Evolutionary conservation across 1,140 invertebrate genomes (phyloP), one percentile per base, ranked within the genome.

Genomic region (Aphidius gifuensis): DNA sequence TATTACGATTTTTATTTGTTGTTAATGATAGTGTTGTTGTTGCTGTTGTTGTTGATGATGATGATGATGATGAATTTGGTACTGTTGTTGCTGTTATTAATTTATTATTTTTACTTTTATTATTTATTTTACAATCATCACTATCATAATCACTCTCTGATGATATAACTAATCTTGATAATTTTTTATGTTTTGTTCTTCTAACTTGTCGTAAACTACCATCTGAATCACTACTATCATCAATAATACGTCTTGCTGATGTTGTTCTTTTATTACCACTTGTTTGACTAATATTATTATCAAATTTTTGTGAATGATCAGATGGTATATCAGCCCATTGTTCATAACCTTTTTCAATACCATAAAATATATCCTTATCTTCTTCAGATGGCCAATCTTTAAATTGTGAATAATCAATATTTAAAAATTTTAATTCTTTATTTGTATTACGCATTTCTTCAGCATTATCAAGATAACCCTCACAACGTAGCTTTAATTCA

Each of bases 381-480:
- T 83, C 81, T 23, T 81, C 77, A 23, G 78, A 80, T 4, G 85
- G 84, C 70, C 82, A 83, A 70, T 84, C 80, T 64, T 84, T 83
- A 66, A 87, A 88, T 65, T 85, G 84, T 42, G 83, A 84, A 66
- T 88, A 87, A 72, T 88, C 86, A 56, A 88, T 85, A 61, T 88
- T 86, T 0, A 88, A 70, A 70, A 84, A 87, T 68, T 87, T 87
- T 5, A 88, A 71, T 63, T 86, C 85, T 45, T 85, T 86, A 54
- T 84, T 83, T 11, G 81, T 80, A 64, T 84, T 85, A 23, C 85
- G 80, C 68, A 85, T 84, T 39, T 83, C 80, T 58, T 86, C 83
- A 0, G 82, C 80, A 63, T 86, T 83, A 11, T 84, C 79, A 11
- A 87, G 67, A 69, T 88, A 88, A 46, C 82, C 80, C 53, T 85